These are phyloP conservation scores for Andricus grossulariae DNA, from an alignment of 1,140 invertebrate species.

Conservation along the genomic window DNA sequence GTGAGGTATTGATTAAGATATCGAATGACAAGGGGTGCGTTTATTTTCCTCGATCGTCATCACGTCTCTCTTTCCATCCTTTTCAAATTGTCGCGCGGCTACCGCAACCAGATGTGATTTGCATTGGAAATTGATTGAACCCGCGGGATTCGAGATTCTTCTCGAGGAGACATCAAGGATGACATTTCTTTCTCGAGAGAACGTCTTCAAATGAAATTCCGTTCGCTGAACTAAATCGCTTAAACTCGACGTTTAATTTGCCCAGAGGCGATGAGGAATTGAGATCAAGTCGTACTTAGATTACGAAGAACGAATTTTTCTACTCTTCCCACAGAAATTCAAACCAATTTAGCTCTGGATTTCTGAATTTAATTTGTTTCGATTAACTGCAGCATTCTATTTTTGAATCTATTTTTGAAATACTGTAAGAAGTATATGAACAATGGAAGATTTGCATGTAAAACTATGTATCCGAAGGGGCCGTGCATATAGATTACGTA, in stretches of 20 bases:
- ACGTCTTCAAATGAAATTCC: conserved; percentile 25
- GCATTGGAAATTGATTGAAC: conserved; percentile 44
- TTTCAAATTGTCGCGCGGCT: conserved; percentile 5
- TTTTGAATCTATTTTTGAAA: neutral
- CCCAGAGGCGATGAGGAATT: conserved; percentile 7
- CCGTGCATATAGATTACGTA: too few species aligned
- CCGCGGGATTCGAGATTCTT: conserved; percentile 29
- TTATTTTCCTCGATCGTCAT: conserved; percentile 39
- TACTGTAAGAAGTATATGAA: neutral
- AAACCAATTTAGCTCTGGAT: neutral
- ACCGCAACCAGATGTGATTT: conserved; percentile 35
- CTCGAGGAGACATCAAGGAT: conserved; percentile 27
- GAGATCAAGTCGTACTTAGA: neutral
- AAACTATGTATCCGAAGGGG: too few species aligned
- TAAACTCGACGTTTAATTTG: conserved; percentile 27
- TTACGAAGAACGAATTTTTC: conserved; percentile 10
- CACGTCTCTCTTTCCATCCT: neutral
- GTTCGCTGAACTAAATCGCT: conserved; percentile 21
- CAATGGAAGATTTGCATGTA: too few species aligned
- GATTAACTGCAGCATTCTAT: neutral
- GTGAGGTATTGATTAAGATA: conserved; percentile 46
- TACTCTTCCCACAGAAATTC: neutral
- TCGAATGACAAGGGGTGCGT: conserved; percentile 19
- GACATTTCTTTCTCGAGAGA: conserved; percentile 27
- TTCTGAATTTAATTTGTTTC: neutral